phyloP scores from a whole-genome alignment of 1,140 invertebrate species.

The Drosophila repleta region DNA sequence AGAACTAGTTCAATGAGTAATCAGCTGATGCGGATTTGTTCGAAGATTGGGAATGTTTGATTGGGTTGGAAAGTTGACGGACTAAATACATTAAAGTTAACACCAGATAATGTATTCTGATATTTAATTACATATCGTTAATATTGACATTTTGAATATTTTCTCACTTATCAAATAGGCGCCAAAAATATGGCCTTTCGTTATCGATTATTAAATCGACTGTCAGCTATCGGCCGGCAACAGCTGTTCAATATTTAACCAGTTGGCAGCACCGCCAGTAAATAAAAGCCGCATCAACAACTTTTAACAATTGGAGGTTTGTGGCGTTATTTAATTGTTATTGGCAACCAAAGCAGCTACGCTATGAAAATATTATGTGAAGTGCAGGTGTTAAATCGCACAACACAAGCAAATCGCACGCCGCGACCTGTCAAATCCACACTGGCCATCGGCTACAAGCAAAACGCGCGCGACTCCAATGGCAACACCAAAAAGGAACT shows the following conservation, averaged over 20 bases:
- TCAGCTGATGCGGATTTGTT: not conserved
- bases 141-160: too few species aligned
- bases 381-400: constrained; percentile 87
- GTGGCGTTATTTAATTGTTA: not conserved
- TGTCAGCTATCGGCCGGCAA: not conserved
- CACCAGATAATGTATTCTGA: too few species aligned
- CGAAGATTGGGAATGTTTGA: too few species aligned
- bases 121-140: too few species aligned
- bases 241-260: constrained; percentile 13
- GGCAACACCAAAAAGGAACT: constrained; percentile 83
- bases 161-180: too few species aligned
- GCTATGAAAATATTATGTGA: constrained; percentile 89
- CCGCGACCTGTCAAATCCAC: constrained; percentile 85
- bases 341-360: constrained; percentile 1
- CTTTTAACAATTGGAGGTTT: constrained; percentile 1
- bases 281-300: constrained; percentile 11
- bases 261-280: constrained; percentile 19
- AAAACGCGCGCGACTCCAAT: constrained; percentile 55
- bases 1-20: constrained; percentile 19
- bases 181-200: not conserved
- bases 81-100: too few species aligned
- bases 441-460: constrained; percentile 87
- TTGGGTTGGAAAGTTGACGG: not conserved
- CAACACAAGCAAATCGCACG: constrained; percentile 82
- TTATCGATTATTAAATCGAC: constrained; percentile 21